Evolutionary conservation across 2,888 invertebrate species (phyloP), one percentile per base, ranked within the genome.

Genomic region (Cephus runcator): DNA sequence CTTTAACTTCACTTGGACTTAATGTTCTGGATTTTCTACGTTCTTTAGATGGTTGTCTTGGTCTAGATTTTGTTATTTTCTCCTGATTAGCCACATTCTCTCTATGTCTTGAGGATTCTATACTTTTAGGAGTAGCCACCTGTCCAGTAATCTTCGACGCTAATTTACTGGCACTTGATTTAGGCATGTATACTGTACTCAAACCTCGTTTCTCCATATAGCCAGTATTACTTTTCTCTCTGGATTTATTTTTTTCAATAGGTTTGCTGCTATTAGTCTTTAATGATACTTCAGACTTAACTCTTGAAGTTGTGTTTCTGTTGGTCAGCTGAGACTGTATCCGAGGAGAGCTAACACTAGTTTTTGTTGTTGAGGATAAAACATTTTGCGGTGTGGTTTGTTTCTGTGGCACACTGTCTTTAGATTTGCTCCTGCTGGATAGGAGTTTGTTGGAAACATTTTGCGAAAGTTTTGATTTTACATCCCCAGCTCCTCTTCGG

Each of bases 1-100:
- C 81, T 79, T 87, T 91, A 6, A 91, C 84, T 82, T 91, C 91
- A 77, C 88, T 88, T 4, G 90, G 91, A 80, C 90, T 91, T 31
- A 91, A 80, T n/a, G 88, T 90, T 77, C 89, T 86, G 3, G 91
- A 89, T 78, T 84, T 85, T 80, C 81, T 88, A 12, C 88, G 85
- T 79, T 87, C 88, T 78, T 83, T 86, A n/a, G 84, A 85, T 9
- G 78, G 79, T 76, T 82, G 77, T 69, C 81, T 80, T 33, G 23
- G 34, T 73, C 68, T 73, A 12, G 71, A 69, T 73, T 78, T 75
- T 69, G 35, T 33, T 34, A 15, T 34, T n/a, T n/a, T 75, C 31
- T 78, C 78, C 69, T 76, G 34, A 68, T 69, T 34, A 4, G 33
- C 30, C 31, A 34, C n/a, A 75, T 71, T 77, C 56, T 75, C 76